Base-by-base conservation (phyloP, 2,888 invertebrate species). In the Amblyteles armatorius region DNA sequence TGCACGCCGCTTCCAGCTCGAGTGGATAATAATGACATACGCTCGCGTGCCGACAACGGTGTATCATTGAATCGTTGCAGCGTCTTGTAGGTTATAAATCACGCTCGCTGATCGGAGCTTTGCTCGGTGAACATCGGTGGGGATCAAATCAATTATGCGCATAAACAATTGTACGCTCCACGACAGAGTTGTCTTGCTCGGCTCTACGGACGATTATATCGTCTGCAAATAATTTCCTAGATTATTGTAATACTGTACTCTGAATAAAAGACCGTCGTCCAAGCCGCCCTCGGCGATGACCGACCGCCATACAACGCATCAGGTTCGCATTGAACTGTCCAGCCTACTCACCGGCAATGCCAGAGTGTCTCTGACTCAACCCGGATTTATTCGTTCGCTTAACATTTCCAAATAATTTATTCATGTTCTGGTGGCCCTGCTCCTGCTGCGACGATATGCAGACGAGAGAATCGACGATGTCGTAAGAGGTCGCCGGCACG, bases 351-450 rank as follows among this genome's bases (percentile, higher is more conserved):
- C n/a, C 44, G 33, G 4, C 7, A 69, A 60, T 63, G 7, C 60
- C 22, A 63, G 52, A 79, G 57, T 63, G 26, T 63, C 29, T 60
- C 69, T 71, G 79, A 79, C 48, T 79, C 79, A 79, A 71, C 48
- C 79, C 79, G 79, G 69, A 79, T 71, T 79, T 71, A 71, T 71
- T 60, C 63, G 48, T 69, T 71, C 71, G 33, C 60, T 48, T 71
- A 79, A 79, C 50, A 60, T 44, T 60, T 50, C n/a, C 22, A 6
- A 55, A 80, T 44, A 44, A 68, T 80, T 22, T 67, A 55, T 44
- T 80, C 55, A 50, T 79, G 40, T 73, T 33, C 33, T 57, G 36
- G 19, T 9, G 52, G 11, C 40, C 13, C 13, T 19, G 50, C 78
- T 44, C 29, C 57, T 69, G 29, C 65, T 60, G 26, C 74, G 48